phyloP scores from a whole-genome alignment of 1,140 invertebrate species.

The Diorhabda elongata region DNA sequence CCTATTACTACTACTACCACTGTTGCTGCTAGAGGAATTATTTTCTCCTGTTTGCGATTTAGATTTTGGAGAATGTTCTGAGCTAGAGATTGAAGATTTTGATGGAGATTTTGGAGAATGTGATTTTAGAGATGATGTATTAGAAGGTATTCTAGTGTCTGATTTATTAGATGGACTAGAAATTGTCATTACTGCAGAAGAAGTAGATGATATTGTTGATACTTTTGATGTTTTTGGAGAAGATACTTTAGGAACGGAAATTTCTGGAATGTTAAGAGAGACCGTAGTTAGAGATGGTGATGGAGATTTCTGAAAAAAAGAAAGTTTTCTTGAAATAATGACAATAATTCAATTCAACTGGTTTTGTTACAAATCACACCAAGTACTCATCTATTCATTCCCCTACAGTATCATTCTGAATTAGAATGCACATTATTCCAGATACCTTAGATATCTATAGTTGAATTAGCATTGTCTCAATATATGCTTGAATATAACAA shows the following conservation, averaged over 20 bases:
- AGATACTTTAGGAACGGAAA: constrained; percentile 24
- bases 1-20: constrained; percentile 20
- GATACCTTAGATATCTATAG: too few species aligned
- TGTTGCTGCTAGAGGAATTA: constrained; percentile 20
- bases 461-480: too few species aligned
- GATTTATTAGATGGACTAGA: constrained; percentile 22
- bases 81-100: constrained; percentile 4
- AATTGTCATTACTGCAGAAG: constrained; percentile 11
- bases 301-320: constrained; percentile 28
- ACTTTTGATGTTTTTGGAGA: constrained; percentile 24
- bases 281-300: constrained; percentile 15
- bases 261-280: constrained; percentile 19
- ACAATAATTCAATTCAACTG: neutral
- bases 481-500: too few species aligned
- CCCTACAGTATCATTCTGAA: too few species aligned
- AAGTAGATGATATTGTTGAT: constrained; percentile 6
- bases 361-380: too few species aligned
- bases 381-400: too few species aligned
- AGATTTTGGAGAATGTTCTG: constrained; percentile 15
- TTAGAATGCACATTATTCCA: too few species aligned
- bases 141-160: constrained; percentile 23
- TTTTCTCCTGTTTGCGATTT: constrained; percentile 8
- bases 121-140: constrained; percentile 20
- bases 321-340: constrained; percentile 4
- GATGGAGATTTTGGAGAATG: constrained; percentile 15